phyloP scores from a whole-genome alignment of 2,888 invertebrate species.

The Ceramica pisi region DNA sequence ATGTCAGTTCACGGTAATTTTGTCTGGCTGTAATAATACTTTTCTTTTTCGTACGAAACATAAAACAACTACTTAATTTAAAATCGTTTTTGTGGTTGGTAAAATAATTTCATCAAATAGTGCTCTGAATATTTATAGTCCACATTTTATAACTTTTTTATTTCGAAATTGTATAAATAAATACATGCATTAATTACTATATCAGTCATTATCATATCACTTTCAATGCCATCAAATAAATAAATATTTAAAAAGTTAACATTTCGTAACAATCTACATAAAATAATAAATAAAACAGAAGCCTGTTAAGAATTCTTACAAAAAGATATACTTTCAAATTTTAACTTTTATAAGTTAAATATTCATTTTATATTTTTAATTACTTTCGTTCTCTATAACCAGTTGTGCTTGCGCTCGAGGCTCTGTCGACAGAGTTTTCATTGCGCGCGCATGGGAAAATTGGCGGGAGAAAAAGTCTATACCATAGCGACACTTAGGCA shows the following conservation, averaged over 20 bases:
- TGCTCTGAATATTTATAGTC: slow-evolving; percentile 53
- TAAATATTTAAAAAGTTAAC: slow-evolving; percentile 55
- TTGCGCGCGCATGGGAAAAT: slow-evolving; percentile 74
- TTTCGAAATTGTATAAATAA: slow-evolving; percentile 58
- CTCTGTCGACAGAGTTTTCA: slow-evolving; percentile 56
- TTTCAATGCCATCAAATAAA: slow-evolving; percentile 64
- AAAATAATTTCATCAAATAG: slow-evolving; percentile 20
- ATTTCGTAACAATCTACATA: slow-evolving; percentile 24
- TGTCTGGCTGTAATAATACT: slow-evolving; percentile 25
- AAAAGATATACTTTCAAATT: slow-evolving; percentile 51
- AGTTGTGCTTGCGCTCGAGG: slow-evolving; percentile 49
- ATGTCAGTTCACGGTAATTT: slow-evolving; percentile 17
- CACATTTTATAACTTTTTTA: slow-evolving; percentile 24
- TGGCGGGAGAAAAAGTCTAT: slow-evolving; percentile 64
- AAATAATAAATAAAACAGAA: slow-evolving; percentile 27
- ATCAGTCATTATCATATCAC: slow-evolving; percentile 64
- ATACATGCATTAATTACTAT: slow-evolving; percentile 44
- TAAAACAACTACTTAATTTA: slow-evolving; percentile 41
- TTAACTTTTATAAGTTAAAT: slow-evolving; percentile 26
- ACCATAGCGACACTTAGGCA: slow-evolving; percentile 66
- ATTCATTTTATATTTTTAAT: slow-evolving; percentile 44
- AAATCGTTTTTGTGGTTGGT: slow-evolving; percentile 13
- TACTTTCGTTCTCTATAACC: slow-evolving; percentile 78
- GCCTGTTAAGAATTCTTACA: slow-evolving; percentile 17
- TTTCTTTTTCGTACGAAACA: slow-evolving; percentile 39